phyloP scores from a whole-genome alignment of 2,113 vertebrate genomes.

The Etheostoma spectabile region DNA sequence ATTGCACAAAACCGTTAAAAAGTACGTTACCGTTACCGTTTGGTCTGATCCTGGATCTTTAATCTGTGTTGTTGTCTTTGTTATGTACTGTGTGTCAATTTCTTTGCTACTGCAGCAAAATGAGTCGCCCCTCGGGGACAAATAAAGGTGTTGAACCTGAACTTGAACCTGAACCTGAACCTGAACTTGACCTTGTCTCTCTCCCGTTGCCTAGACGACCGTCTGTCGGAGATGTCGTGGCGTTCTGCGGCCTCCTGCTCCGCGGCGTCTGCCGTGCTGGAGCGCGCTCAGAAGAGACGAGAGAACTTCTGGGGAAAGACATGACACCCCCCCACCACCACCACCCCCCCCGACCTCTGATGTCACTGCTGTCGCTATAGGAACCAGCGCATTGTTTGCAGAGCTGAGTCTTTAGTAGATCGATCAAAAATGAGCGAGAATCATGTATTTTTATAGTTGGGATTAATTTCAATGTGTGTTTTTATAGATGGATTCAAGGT shows the following conservation, averaged over 20 bases:
- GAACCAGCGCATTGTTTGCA: conserved; percentile 2
- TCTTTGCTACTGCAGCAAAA: too few relatives aligned
- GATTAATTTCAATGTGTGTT: neutral
- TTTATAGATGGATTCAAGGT: neutral
- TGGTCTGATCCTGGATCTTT: too few relatives aligned
- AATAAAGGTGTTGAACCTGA: too few relatives aligned
- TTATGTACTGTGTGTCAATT: too few relatives aligned
- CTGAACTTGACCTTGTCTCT: too few relatives aligned
- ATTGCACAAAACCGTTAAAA: too few relatives aligned
- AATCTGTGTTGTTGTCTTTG: too few relatives aligned
- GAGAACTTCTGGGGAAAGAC: conserved; percentile 73
- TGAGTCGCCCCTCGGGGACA: too few relatives aligned
- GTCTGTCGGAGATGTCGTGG: conserved; percentile 70
- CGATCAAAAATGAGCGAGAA: neutral
- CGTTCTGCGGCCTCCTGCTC: conserved; percentile 70
- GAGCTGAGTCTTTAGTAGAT: neutral
- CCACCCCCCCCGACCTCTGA: too few relatives aligned
- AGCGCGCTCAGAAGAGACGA: conserved; percentile 69
- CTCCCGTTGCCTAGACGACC: conserved; percentile 52
- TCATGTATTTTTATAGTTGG: conserved; percentile 22
- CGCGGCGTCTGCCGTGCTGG: conserved; percentile 60
- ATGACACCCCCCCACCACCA: conserved; percentile 30
- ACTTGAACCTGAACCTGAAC: too few relatives aligned
- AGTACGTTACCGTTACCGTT: too few relatives aligned
- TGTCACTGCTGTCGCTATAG: neutral